phyloP scores from a whole-genome alignment of 2,888 invertebrate species.

The Leptogaster cylindrica region DNA sequence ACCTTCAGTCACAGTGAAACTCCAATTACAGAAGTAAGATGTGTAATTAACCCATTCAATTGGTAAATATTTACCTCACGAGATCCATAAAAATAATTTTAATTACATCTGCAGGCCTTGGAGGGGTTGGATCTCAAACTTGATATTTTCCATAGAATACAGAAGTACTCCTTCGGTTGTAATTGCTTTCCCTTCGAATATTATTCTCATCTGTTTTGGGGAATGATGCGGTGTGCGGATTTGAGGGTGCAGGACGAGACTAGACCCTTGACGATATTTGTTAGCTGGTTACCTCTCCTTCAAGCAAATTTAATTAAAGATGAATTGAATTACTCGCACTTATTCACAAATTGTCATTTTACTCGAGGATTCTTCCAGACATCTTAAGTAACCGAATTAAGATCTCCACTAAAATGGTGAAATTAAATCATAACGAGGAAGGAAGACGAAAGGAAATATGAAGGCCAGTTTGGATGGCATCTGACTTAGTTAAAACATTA shows the following conservation, averaged over 20 bases:
- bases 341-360: slow-evolving; percentile 40
- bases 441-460: slow-evolving; percentile 1
- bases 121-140: slow-evolving; percentile 34
- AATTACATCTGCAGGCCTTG: slow-evolving; percentile 48
- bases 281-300: slow-evolving; percentile 30
- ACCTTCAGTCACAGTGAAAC: slow-evolving; percentile 31
- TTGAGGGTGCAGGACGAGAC: slow-evolving; percentile 5
- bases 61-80: slow-evolving; percentile 50
- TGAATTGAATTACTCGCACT: slow-evolving; percentile 44
- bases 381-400: slow-evolving; percentile 19
- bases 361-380: slow-evolving; percentile 10
- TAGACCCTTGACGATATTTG: slow-evolving; percentile 35
- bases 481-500: too few relatives aligned
- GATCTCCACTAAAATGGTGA: slow-evolving; percentile 11
- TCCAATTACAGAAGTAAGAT: slow-evolving; percentile 43
- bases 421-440: slow-evolving; percentile 14
- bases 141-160: slow-evolving; percentile 15
- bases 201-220: slow-evolving; percentile 4
- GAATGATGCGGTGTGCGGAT: background rate
- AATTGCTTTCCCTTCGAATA: slow-evolving; percentile 40
- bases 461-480: too few relatives aligned
- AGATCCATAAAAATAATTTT: slow-evolving; percentile 50
- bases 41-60: slow-evolving; percentile 50
- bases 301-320: slow-evolving; percentile 44
- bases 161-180: slow-evolving; percentile 35